Base-by-base conservation (phyloP, 2,113 vertebrate genomes). In the Trematomus loennbergii region DNA sequence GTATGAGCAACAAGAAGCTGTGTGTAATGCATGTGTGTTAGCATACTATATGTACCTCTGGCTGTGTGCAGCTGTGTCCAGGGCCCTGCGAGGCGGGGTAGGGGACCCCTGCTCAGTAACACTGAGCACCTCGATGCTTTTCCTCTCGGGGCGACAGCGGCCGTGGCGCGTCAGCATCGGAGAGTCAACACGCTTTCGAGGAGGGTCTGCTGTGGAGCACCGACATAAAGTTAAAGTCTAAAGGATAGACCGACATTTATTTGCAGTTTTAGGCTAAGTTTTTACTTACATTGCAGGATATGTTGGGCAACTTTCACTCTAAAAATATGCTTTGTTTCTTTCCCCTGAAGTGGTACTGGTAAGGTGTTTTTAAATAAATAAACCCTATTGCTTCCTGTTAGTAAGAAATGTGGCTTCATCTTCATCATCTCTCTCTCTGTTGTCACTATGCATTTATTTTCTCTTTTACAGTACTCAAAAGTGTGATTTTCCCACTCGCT, bases 71-170 rank as follows among this genome's bases (percentile, higher is more conserved):
- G 96, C 96, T 89, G 96, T 96, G 86, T 98, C 97, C 83, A 97
- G 92, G 67, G 96, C 96, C 83, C 97, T 92, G 79, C 97, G 96
- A 16, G 96, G 96, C 3, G 96, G 96, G 53, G 96, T 97, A 0
- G 97, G 97, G 71, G 97, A 98, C 63, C 97, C 96, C 25, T 97
- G 96, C 66, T 98, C 97, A 0, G 96, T 97, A 71, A 97, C 96
- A 72, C 96, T 97, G 69, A 98, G 92, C 20, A 97, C 97, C 90
- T 98, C 97, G 92, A 98, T 95, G 84, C 96, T 97, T 88, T 97
- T 98, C 89, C 97, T 94, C 88, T 98, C 97, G 0, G 97, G 97
- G 58, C 97, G 93, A 36, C 96, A 95, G 76, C 97, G 97, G 49
- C 97, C 97, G 0, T 97, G 96, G 15, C 97, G 95, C 29, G 95